phyloP scores from a whole-genome alignment of 1,140 invertebrate species.

The Zophobas atratus region DNA sequence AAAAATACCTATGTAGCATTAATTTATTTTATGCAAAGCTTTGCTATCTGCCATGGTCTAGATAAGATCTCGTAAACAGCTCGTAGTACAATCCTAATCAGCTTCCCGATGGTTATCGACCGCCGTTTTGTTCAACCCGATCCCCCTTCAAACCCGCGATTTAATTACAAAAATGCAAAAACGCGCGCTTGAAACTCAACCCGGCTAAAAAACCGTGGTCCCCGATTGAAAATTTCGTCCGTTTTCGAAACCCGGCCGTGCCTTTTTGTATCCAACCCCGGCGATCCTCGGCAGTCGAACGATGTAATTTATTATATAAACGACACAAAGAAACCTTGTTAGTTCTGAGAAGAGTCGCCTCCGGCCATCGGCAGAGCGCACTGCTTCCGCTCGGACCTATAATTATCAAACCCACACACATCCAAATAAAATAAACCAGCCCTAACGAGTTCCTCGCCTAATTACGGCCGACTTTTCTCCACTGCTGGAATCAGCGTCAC shows the following conservation, averaged over 20 bases:
- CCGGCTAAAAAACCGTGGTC: too few relatives aligned
- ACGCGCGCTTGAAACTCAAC: too few relatives aligned
- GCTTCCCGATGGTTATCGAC: too few relatives aligned
- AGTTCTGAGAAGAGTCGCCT: constrained; percentile 61
- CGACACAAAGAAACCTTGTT: constrained; percentile 62
- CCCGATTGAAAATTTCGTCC: too few relatives aligned
- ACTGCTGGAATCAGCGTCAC: constrained; percentile 26
- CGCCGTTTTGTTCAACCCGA: too few relatives aligned
- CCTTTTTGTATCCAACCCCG: constrained; percentile 14
- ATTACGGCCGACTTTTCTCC: constrained; percentile 58
- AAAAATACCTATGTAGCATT: too few relatives aligned
- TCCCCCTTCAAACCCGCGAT: too few relatives aligned
- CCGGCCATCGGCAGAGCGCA: constrained; percentile 50
- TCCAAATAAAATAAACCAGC: constrained; percentile 58
- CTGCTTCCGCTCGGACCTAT: constrained; percentile 62
- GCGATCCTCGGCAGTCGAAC: constrained; percentile 44
- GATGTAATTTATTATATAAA: constrained; percentile 63
- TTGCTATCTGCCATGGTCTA: too few relatives aligned
- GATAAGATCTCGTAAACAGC: too few relatives aligned
- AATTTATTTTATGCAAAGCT: too few relatives aligned
- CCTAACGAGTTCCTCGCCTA: constrained; percentile 61
- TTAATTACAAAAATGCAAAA: too few relatives aligned
- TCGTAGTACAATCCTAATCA: too few relatives aligned
- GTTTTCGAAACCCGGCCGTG: neutral
- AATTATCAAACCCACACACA: constrained; percentile 65